phyloP scores from a whole-genome alignment of 2,797 vertebrate species.

The Catamblyrhynchus diadema region DNA sequence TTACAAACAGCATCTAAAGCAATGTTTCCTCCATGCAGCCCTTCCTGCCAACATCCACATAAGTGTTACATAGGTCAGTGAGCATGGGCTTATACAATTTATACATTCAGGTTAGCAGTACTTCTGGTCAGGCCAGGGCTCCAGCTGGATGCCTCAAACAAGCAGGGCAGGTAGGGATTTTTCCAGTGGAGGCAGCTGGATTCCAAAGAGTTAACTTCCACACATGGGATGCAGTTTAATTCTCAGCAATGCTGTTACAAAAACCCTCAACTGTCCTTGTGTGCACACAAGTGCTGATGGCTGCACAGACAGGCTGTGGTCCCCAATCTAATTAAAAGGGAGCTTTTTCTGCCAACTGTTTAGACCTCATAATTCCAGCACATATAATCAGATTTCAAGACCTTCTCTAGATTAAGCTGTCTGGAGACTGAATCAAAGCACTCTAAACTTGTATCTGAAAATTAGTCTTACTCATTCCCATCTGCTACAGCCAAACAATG shows the following conservation, averaged over 20 bases:
- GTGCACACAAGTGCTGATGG: neutral
- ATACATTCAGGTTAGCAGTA: neutral
- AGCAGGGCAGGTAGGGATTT: rapidly evolving
- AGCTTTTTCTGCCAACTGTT: slow-evolving; percentile 36
- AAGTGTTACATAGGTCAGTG: neutral
- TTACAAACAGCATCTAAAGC: neutral
- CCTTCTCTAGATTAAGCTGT: neutral
- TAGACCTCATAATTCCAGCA: neutral
- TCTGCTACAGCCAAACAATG: neutral
- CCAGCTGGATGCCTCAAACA: neutral
- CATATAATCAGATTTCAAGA: slow-evolving; percentile 45
- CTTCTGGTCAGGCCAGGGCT: neutral
- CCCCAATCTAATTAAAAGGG: slow-evolving; percentile 30
- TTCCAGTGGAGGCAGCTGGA: neutral
- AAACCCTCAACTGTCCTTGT: neutral
- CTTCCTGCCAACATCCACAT: neutral
- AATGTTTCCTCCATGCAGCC: neutral
- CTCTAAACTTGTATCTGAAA: slow-evolving; percentile 34
- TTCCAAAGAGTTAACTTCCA: neutral
- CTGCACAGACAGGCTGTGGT: neutral
- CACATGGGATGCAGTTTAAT: neutral
- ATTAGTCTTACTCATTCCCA: slow-evolving; percentile 50
- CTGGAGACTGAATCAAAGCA: slow-evolving; percentile 35
- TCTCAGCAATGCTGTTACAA: neutral
- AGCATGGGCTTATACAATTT: neutral